Conservation (phyloP, 37 sponge, comb jelly and placozoan genomes). For the Dysidea cf. avara region DNA sequence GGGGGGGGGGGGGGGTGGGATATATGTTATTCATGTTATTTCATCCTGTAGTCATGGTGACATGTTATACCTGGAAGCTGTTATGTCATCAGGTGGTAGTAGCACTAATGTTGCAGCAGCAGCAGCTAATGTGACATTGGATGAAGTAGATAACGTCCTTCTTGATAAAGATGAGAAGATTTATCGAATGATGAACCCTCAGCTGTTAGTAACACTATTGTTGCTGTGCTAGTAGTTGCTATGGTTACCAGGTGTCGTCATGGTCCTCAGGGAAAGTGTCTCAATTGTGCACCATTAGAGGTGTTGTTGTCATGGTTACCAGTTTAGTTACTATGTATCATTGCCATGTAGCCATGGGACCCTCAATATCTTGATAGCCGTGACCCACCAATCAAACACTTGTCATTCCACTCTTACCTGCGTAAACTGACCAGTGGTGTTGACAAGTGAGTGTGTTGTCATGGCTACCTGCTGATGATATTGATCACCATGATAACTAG, state of each 20-base stretch:
- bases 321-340: not conserved
- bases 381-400: conserved; percentile 90
- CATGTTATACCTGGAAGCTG: conserved; percentile 49
- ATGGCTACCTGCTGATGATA: too few relatives aligned
- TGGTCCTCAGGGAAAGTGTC: conserved; percentile 72
- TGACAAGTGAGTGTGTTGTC: conserved; percentile 60
- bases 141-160: conserved; percentile 83
- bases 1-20: not conserved
- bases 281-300: conserved; percentile 91
- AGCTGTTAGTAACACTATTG: conserved; percentile 58
- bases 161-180: conserved; percentile 69
- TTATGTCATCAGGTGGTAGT: not conserved
- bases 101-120: not conserved
- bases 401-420: conserved; percentile 89
- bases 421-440: conserved; percentile 88
- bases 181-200: conserved; percentile 68
- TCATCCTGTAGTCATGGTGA: conserved; percentile 67
- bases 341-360: conserved; percentile 76
- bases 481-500: too few relatives aligned
- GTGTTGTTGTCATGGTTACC: conserved; percentile 5
- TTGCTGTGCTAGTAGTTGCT: not conserved
- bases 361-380: conserved; percentile 46
- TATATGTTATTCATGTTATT: not conserved
- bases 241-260: conserved; percentile 73
- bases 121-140: conserved; percentile 47